Conservation (phyloP, 2,797 vertebrate species). For the Scomberomorus guttatus region DNA sequence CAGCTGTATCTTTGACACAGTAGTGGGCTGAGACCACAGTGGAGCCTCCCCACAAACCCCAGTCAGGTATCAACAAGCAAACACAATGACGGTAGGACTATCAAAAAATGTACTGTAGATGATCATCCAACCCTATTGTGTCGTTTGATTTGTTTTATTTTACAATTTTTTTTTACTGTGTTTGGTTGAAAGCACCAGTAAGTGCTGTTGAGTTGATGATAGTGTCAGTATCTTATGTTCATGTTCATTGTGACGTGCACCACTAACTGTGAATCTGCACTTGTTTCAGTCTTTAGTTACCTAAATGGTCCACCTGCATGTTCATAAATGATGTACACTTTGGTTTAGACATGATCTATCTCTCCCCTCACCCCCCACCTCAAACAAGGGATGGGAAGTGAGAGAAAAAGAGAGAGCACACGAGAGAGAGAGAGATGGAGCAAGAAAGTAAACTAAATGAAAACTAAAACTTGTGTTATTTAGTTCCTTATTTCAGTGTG, state of each 20-base stretch:
- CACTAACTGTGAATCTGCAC: neutral
- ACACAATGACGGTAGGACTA: no score
- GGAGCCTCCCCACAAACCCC: no score
- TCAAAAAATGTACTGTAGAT: neutral
- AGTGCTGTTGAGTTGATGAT: no score
- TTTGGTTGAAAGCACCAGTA: neutral
- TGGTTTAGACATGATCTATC: constrained; percentile 16
- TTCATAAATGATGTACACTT: neutral
- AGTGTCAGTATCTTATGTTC: no score
- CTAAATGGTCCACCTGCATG: neutral
- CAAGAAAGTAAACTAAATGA: neutral
- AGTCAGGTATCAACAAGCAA: no score
- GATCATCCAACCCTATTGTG: neutral
- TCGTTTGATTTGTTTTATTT: neutral
- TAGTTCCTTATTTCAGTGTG: neutral
- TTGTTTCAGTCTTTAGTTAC: neutral
- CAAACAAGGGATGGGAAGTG: neutral
- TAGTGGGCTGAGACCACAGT: no score
- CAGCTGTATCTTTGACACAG: no score
- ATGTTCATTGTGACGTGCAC: neutral
- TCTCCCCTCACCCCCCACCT: neutral
- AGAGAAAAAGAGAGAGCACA: neutral
- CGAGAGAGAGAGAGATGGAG: neutral
- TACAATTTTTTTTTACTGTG: no score
- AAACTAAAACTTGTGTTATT: neutral